Base-by-base conservation (phyloP, 2,797 vertebrate species). In the Adelosebastes latens region DNA sequence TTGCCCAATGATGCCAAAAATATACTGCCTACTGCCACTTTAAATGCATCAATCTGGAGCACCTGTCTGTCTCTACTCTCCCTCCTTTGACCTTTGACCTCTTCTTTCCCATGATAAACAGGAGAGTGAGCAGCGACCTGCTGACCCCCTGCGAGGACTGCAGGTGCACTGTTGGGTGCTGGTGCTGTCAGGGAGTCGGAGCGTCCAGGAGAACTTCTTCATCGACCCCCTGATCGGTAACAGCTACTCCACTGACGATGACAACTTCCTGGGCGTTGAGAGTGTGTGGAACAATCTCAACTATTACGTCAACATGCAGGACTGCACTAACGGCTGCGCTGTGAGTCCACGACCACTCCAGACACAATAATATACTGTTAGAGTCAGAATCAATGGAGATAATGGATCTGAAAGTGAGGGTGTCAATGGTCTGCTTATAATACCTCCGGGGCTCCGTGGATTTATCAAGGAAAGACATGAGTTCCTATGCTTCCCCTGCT, bases 221-320 rank as follows among this genome's bases (percentile, higher is more conserved):
- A 97, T 99, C 2, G 97, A 99, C 71, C 94, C 98, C 0, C 93
- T 99, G 70, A 97, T 96, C 0, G 98, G 96, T 0, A 93, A 83
- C 22, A 91, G 95, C 81, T 97, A 95, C 84, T 59, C 87, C 64
- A 96, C 96, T 3, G 68, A 16, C 0, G 89, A 96, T 0, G 79
- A 91, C 0, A 75, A 82, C 74, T 99, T 99, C 93, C 95, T 98
- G 82, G 98, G 97, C 14, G 95, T 99, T 0, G 98, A 99, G 94
- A 97, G 97, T 16, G 5, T 96, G 72, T 99, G 98, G 98, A 98
- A 99, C 92, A 93, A 98, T 31, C 91, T 81, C 74, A 99, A 98
- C 93, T 98, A 97, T 91, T 99, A 97, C 92, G 90, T 97, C 81
- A 99, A 99, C 93, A 97, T 97, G 96, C 97, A 99, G 93, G 96